These are phyloP conservation scores for Pseudois nayaur DNA, from an alignment of 2,113 vertebrate genomes.

Conservation along the genomic window DNA sequence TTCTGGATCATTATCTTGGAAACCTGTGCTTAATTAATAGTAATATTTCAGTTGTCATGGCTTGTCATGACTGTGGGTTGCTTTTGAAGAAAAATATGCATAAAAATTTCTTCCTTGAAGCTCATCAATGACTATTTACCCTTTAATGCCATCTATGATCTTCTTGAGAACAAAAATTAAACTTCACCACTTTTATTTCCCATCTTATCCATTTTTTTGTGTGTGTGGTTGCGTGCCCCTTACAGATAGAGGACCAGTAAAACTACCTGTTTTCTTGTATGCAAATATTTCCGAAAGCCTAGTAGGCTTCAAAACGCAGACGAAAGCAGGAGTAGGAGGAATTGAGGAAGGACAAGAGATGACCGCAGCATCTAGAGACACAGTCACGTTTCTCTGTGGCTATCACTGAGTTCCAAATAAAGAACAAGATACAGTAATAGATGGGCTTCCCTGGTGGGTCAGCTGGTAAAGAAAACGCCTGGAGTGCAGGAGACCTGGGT, in stretches of 20 bases:
- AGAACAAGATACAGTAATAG: background rate
- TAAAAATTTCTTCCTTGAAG: background rate
- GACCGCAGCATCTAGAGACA: background rate
- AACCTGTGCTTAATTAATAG: background rate
- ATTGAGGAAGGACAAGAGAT: background rate
- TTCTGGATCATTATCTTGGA: background rate
- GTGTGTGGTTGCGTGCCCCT: background rate
- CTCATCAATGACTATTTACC: background rate
- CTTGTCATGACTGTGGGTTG: background rate
- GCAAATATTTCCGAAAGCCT: background rate
- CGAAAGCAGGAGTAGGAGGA: background rate
- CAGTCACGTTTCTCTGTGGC: background rate
- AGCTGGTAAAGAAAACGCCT: background rate
- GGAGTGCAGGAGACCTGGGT: background rate
- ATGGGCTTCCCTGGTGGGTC: background rate
- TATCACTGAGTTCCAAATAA: background rate
- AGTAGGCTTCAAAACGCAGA: background rate
- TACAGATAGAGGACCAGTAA: background rate
- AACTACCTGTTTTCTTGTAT: background rate
- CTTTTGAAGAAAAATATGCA: conserved; percentile 35
- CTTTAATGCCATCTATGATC: background rate
- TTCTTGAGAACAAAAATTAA: conserved; percentile 7
- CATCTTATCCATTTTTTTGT: background rate
- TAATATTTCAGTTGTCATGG: background rate
- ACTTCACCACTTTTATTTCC: background rate